Evolutionary conservation across 2,113 vertebrate species (phyloP), one percentile per base, ranked within the genome.

Genomic region (Syngnathus floridae): DNA sequence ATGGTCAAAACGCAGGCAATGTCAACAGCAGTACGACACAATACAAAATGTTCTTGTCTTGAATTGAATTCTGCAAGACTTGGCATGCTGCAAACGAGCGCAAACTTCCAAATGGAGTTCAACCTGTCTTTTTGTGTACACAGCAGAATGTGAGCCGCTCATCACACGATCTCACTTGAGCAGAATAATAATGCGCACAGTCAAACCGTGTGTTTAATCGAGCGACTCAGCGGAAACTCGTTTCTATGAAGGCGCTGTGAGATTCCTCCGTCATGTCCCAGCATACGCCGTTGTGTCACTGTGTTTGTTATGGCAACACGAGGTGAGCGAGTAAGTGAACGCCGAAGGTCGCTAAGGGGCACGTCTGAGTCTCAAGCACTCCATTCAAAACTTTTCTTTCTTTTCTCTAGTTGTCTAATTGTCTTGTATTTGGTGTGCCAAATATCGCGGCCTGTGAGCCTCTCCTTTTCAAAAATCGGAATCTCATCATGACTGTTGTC

Each of bases 261-360:
- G 72, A 75, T 78, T 84, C 65, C 63, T 74, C 60, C 14, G 46
- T 49, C 62, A 0, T 64, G 66, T 36, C 38, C 11, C 38, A 62
- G 21, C 37, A 72, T 1, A 17, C 0, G 71, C 76, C n/a, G 46
- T 22, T 66, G 58, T 65, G 73, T 74, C 75, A 75, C 22, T 7
- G 66, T 75, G 76, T 72, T 70, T 41, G 54, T 87, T 90, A 77
- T 86, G 77, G 76, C 81, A 90, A 72, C 45, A 14, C 11, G 54
- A 68, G 70, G 62, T 59, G 75, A 67, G 61, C 31, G 22, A 51
- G 55, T 51, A 26, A 74, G 19, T 16, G 38, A 31, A 36, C 51
- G 51, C 31, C 41, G 49, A 64, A 68, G 58, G 57, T 59, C 70
- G 59, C 19, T 45, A 68, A 69, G 67, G 70, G 54, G 62, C 13